phyloP scores from a whole-genome alignment of 2,113 vertebrate genomes.

The Chascanopsetta lugubris region DNA sequence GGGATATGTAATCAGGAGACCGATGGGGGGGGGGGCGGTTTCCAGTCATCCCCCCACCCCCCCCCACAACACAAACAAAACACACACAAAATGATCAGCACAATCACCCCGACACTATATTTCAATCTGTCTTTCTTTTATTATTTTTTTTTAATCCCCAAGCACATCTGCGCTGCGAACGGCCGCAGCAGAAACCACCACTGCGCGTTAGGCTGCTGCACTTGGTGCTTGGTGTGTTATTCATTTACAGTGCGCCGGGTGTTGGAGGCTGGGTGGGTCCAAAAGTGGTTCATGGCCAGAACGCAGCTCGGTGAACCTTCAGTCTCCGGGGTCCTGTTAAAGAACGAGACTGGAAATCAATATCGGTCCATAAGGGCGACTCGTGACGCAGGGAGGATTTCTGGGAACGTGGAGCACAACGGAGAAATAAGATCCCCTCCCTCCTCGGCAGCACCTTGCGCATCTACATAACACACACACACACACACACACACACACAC shows the following conservation, averaged over 20 bases:
- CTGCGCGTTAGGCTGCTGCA: constrained; percentile 23
- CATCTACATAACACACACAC: constrained; percentile 16
- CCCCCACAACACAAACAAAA: too few relatives aligned
- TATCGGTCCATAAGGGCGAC: constrained; percentile 67
- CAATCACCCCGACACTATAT: constrained; percentile 70
- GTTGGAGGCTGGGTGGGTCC: constrained; percentile 48
- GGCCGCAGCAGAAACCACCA: constrained; percentile 48
- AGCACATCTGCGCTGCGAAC: constrained; percentile 46
- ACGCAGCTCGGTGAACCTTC: constrained; percentile 71
- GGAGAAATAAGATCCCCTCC: constrained; percentile 39
- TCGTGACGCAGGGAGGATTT: constrained; percentile 58
- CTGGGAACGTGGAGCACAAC: constrained; percentile 68
- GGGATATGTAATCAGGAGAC: constrained; percentile 58
- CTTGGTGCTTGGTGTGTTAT: constrained; percentile 67
- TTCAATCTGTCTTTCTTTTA: constrained; percentile 68
- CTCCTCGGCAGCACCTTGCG: not conserved
- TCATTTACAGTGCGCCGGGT: constrained; percentile 66
- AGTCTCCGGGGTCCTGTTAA: constrained; percentile 62
- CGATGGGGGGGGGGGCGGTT: constrained; percentile 72
- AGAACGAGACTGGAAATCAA: constrained; percentile 66
- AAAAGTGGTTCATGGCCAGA: constrained; percentile 63
- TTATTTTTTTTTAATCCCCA: constrained; percentile 60
- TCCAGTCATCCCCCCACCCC: constrained; percentile 70
- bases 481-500: not conserved
- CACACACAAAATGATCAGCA: constrained; percentile 75